Evolutionary conservation across 2,113 vertebrate genomes (phyloP), one percentile per base, ranked within the genome.

Genomic region (Tenrec ecaudatus): DNA sequence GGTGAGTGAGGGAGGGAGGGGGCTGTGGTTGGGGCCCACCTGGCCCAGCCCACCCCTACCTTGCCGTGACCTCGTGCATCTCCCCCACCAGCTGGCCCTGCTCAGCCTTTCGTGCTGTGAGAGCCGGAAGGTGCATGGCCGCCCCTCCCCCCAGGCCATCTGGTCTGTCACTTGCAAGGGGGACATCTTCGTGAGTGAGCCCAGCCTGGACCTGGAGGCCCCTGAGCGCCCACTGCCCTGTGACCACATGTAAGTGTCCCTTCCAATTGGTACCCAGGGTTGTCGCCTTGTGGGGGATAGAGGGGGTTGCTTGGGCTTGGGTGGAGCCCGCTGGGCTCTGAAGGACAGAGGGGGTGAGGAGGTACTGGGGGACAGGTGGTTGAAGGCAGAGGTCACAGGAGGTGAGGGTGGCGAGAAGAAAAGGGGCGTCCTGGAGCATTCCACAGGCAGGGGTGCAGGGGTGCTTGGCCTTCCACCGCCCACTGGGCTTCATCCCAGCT

Each of bases 91-190:
- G 99, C 98, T 99, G 40, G 98, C 99, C 16, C 96, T 99, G 95
- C 97, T 99, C 96, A 99, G 97, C 89, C 97, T 98, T 92, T 99
- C 99, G 10, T 99, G 99, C 97, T 99, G 99, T 22, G 99, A 99
- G 97, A 98, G 98, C 97, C 98, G 99, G 86, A 98, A 97, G 89
- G 97, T 99, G 95, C 98, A 98, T 0, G 99, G 99, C 75, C 98
- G 99, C 81, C 99, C 99, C 2, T 99, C 99, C 81, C 98, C 98
- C 25, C 99, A 99, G 84, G 99, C 99, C 97, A 98, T 99, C 97
- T 99, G 99, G 99, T 99, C 99, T 0, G 81, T 99, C 86, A 99
- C 99, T 89, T 99, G 99, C 96, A 99, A 99, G 98, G 99, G 99
- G 68, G 99, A 99, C 98, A 96, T 99, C 97, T 99, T 99, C 66